Evolutionary conservation across 2,113 vertebrate species (phyloP).

Genomic region (Neogale vison): DNA sequence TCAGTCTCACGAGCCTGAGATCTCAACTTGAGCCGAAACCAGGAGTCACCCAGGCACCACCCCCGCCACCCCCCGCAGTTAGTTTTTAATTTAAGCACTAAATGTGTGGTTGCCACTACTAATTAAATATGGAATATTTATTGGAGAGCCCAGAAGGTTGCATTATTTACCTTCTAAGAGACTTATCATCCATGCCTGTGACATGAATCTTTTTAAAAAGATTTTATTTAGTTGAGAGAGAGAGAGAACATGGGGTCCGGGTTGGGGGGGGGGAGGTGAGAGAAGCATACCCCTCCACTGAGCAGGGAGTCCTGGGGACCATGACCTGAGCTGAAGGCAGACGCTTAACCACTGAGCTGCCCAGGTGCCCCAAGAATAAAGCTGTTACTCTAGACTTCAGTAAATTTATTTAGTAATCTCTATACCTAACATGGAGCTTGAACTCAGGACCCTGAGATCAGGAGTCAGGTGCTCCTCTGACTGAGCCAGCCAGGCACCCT

Average conservation of each 20-base stretch:
- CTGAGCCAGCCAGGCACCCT: neutral
- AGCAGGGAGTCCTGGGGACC: neutral
- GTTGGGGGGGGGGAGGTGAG: too few species aligned
- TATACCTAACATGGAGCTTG: neutral
- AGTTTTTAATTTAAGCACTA: neutral
- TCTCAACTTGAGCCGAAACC: neutral
- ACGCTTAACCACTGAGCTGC: neutral
- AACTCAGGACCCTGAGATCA: neutral
- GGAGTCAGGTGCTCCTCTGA: neutral
- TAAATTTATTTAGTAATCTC: neutral
- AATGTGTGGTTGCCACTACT: neutral
- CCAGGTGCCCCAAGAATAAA: neutral
- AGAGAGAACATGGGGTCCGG: neutral
- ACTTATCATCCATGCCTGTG: neutral
- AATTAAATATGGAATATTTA: neutral
- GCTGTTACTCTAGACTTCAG: neutral
- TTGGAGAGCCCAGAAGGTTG: neutral
- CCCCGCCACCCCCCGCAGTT: neutral
- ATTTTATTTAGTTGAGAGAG: neutral
- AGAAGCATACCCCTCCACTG: neutral
- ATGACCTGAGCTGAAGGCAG: neutral
- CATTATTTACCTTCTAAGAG: neutral
- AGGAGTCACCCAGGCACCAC: neutral
- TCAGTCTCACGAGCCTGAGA: neutral
- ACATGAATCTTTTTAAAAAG: neutral